phyloP scores from a whole-genome alignment of 1,140 invertebrate genomes.

The Ericerus pela region DNA sequence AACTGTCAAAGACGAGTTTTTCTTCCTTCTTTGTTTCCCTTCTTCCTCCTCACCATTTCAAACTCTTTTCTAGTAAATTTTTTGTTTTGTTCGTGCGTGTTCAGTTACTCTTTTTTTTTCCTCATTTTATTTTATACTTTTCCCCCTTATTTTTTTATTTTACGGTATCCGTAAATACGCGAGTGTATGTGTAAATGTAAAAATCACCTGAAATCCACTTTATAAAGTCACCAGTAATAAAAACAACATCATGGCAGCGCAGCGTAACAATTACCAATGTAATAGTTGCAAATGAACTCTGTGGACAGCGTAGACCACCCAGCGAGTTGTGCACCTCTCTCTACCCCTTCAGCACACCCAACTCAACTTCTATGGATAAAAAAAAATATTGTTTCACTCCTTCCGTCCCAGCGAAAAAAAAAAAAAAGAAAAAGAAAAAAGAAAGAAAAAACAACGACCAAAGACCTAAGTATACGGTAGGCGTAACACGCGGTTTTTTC shows the following conservation, averaged over 20 bases:
- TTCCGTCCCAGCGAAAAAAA: no score
- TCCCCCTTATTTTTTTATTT: no score
- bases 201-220: conserved; percentile 12
- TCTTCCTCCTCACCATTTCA: not conserved
- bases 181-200: not conserved
- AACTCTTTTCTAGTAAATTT: not conserved
- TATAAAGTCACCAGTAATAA: conserved; percentile 12
- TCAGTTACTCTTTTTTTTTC: not conserved
- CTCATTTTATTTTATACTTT: no score
- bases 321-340: not conserved
- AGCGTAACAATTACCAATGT: conserved; percentile 12
- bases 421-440: no score
- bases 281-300: conserved; percentile 11
- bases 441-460: no score
- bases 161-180: no score
- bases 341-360: no score
- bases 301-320: conserved; percentile 9
- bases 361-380: no score
- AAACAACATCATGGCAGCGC: conserved; percentile 11
- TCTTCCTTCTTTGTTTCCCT: not conserved
- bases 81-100: not conserved
- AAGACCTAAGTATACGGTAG: no score
- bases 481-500: no score
- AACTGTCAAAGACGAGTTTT: not conserved
- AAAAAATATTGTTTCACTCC: no score